Evolutionary conservation across 2,888 invertebrate genomes (phyloP).

Genomic region (Ctena decussata): DNA sequence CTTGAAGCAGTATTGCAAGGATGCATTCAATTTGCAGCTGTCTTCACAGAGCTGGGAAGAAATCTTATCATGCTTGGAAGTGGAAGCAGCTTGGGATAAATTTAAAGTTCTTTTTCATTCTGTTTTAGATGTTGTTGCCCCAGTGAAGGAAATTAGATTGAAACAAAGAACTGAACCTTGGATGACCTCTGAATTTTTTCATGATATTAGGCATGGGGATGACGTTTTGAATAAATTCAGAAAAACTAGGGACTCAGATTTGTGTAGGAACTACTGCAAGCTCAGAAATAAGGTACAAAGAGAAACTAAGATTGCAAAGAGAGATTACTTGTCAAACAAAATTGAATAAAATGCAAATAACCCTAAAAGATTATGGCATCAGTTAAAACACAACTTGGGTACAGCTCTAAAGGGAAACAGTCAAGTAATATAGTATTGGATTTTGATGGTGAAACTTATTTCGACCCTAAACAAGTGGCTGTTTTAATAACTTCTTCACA

Average conservation of each 20-base stretch:
- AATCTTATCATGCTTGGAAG: not conserved
- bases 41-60: too few relatives aligned
- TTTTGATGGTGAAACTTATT: not conserved
- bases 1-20: too few relatives aligned
- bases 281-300: not conserved
- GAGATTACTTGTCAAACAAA: not conserved
- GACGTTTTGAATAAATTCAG: slow-evolving; percentile 14
- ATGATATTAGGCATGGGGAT: slow-evolving; percentile 10
- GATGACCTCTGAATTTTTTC: slow-evolving; percentile 16
- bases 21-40: too few relatives aligned
- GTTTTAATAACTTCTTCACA: not conserved
- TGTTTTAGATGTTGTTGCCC: slow-evolving; percentile 16
- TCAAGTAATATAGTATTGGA: not conserved
- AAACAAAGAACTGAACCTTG: slow-evolving; percentile 19
- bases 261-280: not conserved
- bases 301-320: not conserved
- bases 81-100: not conserved
- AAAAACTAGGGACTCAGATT: slow-evolving; percentile 7
- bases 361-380: not conserved
- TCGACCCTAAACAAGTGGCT: not conserved
- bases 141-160: slow-evolving; percentile 12
- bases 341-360: not conserved
- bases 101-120: slow-evolving; percentile 8
- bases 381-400: not conserved
- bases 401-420: not conserved